phyloP scores from a whole-genome alignment of 2,888 invertebrate species.

The Lepidocyrtoides sp. region DNA sequence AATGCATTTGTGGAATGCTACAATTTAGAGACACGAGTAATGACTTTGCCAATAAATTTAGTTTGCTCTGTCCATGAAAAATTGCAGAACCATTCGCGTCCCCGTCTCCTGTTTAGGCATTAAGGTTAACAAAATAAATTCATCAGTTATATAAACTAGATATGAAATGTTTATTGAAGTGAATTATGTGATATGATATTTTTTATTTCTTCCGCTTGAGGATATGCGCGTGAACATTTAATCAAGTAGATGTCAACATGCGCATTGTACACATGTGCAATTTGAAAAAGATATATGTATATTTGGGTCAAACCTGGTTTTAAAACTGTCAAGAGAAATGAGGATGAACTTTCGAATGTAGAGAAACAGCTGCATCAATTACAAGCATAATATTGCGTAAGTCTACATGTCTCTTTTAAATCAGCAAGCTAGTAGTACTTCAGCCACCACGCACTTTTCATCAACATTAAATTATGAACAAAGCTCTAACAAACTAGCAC shows the following conservation, averaged over 20 bases:
- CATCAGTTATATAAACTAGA: background rate
- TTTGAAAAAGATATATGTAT: background rate
- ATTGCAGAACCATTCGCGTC: background rate
- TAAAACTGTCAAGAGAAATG: background rate
- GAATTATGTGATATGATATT: background rate
- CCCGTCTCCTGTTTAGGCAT: background rate
- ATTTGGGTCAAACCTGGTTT: slow-evolving; percentile 18
- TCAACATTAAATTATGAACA: background rate
- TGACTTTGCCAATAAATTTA: background rate
- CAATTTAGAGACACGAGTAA: background rate
- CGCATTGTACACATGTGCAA: background rate
- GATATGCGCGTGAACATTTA: background rate
- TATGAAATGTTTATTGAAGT: background rate
- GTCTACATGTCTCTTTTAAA: no score
- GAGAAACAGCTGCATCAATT: background rate
- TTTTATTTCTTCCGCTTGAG: background rate
- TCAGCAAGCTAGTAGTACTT: no score
- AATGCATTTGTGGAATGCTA: background rate
- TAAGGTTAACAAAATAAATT: background rate
- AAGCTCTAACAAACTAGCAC: slow-evolving; percentile 1
- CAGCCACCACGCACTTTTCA: background rate
- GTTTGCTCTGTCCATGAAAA: background rate
- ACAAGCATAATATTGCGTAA: background rate
- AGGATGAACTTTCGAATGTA: background rate
- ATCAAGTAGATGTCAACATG: background rate